Evolutionary conservation across 2,113 vertebrate genomes (phyloP).

Genomic region (Butorides virescens): DNA sequence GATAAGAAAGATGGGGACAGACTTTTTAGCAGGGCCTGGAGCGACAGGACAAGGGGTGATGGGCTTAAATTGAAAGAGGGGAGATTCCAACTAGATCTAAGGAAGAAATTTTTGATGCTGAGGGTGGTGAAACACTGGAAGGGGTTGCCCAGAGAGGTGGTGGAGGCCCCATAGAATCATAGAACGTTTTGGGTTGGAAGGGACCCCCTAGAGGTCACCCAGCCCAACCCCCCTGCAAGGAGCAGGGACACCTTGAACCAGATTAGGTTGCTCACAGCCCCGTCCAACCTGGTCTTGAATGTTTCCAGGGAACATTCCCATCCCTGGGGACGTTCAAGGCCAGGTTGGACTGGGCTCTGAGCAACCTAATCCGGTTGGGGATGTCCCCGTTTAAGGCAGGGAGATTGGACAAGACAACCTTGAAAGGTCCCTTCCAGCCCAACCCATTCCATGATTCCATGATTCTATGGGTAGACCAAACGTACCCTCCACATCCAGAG

Average conservation of each 20-base stretch:
- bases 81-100: not conserved
- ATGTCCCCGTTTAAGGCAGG: not conserved
- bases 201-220: no score
- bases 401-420: no score
- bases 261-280: no score
- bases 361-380: rapidly evolving
- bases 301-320: no score
- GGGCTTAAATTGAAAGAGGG: not conserved
- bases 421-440: not conserved
- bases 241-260: no score
- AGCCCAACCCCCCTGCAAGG: no score
- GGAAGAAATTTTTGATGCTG: not conserved
- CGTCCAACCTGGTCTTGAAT: no score
- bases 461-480: no score
- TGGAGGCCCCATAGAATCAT: no score
- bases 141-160: not conserved
- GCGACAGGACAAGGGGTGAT: not conserved
- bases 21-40: not conserved
- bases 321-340: not conserved
- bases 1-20: not conserved
- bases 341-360: not conserved
- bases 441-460: not conserved
- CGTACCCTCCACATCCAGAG: rapidly evolving
- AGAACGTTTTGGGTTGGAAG: no score
- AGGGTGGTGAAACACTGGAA: not conserved